Percentiles rank a stretch among this genome's conserved stretches.
Conservation (phyloP, 2,888 invertebrate genomes). For the Drosophila phalerata region DNA sequence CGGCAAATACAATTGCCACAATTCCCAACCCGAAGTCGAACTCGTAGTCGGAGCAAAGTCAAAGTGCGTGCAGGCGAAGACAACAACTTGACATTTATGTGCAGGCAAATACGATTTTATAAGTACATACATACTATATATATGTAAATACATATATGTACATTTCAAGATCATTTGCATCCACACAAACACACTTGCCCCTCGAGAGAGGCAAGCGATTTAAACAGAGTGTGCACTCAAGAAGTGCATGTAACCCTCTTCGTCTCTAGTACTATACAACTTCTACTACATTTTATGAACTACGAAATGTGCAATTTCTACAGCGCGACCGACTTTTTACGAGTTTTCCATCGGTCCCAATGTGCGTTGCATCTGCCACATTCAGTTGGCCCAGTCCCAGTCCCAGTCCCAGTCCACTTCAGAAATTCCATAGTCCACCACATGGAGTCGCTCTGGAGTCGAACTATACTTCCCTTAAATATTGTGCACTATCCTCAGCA, state of each 20-base stretch:
- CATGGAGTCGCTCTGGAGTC: constrained; percentile 68
- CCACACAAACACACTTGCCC: constrained; percentile 40
- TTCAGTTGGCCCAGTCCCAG: constrained; percentile 58
- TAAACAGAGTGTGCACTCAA: constrained; percentile 47
- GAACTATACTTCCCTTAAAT: constrained; percentile 43
- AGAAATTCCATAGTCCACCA: constrained; percentile 70
- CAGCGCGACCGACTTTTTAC: constrained; percentile 56
- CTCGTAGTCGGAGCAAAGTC: constrained; percentile 28
- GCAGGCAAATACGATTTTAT: constrained; percentile 64
- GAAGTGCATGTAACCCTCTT: constrained; percentile 34
- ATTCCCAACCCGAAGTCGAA: constrained; percentile 38
- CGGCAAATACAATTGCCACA: constrained; percentile 10
- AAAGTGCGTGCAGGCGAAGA: constrained; percentile 71
- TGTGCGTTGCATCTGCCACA: constrained; percentile 73
- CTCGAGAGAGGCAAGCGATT: constrained; percentile 41
- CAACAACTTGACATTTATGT: constrained; percentile 78
- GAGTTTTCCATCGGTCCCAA: constrained; percentile 74
- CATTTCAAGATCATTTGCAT: constrained; percentile 77
- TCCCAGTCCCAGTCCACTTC: constrained; percentile 65
- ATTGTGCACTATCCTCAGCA: constrained; percentile 11
- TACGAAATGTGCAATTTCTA: constrained; percentile 79
- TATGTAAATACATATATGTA: constrained; percentile 9
- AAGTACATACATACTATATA: constrained; percentile 43
- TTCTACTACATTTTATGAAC: constrained; percentile 65
- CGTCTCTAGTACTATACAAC: constrained; percentile 5